Evolutionary conservation across 2,888 invertebrate species (phyloP).

Genomic region (Heliconius hortense): DNA sequence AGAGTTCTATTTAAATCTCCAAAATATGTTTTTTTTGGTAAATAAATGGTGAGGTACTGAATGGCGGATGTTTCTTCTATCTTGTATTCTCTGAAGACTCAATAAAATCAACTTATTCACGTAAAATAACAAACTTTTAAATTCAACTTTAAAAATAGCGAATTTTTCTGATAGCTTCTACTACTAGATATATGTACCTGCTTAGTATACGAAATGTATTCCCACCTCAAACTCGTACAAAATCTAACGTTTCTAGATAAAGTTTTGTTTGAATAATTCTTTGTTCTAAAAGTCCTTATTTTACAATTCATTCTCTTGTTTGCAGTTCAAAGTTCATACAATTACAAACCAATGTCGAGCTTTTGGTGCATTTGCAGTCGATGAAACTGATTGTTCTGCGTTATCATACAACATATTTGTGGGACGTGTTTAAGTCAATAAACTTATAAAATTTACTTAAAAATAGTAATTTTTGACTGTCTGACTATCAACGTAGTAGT

Average conservation of each 20-base stretch:
- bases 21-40: no score
- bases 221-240: not conserved
- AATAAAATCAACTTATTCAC: no score
- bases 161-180: not conserved
- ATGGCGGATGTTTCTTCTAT: no score
- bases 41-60: no score
- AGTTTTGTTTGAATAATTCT: conserved; percentile 14
- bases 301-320: conserved; percentile 10
- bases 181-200: not conserved
- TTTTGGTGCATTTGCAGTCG: conserved; percentile 6
- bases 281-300: not conserved
- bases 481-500: no score
- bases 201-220: not conserved
- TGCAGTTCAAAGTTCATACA: conserved; percentile 5
- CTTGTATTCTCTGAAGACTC: no score
- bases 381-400: not conserved
- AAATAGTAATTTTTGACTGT: not conserved
- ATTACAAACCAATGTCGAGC: not conserved
- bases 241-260: not conserved
- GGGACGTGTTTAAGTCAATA: not conserved
- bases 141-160: not conserved
- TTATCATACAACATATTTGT: not conserved
- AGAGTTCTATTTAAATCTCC: no score
- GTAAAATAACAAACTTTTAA: not conserved
- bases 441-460: not conserved